Percentiles rank a stretch among this genome's conserved stretches.
These are phyloP conservation scores for Pegoplata infirma DNA, from an alignment of 2,888 invertebrate genomes.

Conservation along the genomic window DNA sequence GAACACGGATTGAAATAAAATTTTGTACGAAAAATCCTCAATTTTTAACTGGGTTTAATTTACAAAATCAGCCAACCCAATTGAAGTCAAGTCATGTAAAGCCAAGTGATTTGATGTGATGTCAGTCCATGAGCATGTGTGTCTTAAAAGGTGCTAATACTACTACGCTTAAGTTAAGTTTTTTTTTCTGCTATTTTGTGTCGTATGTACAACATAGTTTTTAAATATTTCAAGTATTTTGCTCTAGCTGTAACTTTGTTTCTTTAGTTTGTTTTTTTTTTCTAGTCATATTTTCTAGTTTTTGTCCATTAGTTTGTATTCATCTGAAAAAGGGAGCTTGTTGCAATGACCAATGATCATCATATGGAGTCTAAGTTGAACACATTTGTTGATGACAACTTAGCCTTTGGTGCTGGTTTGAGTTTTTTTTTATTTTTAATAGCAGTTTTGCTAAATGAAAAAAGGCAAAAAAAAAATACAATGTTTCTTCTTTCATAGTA, in stretches of 20 bases:
- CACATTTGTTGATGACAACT: slow-evolving; percentile 32
- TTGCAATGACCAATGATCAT: slow-evolving; percentile 44
- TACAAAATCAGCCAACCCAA: slow-evolving; percentile 31
- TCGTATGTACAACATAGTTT: slow-evolving; percentile 41
- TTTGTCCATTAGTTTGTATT: slow-evolving; percentile 34
- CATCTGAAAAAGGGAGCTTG: slow-evolving; percentile 61
- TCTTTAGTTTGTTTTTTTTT: slow-evolving; percentile 36
- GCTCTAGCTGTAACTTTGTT: slow-evolving; percentile 41
- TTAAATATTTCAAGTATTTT: slow-evolving; percentile 60
- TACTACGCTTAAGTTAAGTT: slow-evolving; percentile 52
- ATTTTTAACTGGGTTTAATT: too few species aligned
- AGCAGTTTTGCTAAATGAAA: neutral
- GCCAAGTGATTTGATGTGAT: slow-evolving; percentile 52
- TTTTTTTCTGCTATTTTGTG: slow-evolving; percentile 1
- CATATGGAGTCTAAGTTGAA: neutral
- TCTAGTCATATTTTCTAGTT: slow-evolving; percentile 56
- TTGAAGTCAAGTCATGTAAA: slow-evolving; percentile 44
- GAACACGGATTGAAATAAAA: too few species aligned
- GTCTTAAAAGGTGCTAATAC: slow-evolving; percentile 61
- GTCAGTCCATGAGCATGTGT: slow-evolving; percentile 38
- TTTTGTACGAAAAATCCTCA: too few species aligned
- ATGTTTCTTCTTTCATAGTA: neutral
- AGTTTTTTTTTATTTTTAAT: too few species aligned
- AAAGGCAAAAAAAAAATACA: slow-evolving; percentile 10
- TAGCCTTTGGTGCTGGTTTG: slow-evolving; percentile 42